A percentile compares a stretch with the other conserved stretches of the same genome.
Evolutionary conservation across 2,797 vertebrate genomes (phyloP).

Genomic region (Cossypha dichroa): DNA sequence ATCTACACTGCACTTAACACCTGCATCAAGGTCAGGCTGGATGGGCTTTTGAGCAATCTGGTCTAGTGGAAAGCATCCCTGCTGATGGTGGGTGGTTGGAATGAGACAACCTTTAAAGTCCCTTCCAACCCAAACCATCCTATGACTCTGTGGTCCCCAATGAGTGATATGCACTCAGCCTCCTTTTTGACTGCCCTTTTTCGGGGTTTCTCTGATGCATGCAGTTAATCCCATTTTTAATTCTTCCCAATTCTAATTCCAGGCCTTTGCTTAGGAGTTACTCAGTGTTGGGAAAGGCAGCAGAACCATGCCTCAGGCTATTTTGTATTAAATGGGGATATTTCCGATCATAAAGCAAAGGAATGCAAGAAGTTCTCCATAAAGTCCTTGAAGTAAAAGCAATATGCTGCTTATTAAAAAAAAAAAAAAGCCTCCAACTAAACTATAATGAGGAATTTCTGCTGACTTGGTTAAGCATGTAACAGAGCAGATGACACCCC

Average conservation of each 20-base stretch:
- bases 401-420: not conserved
- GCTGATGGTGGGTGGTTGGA: accelerated
- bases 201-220: not conserved
- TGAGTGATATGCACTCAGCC: accelerated
- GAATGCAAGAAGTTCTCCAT: conserved; percentile 50
- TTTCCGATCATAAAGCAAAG: conserved; percentile 57
- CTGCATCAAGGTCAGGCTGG: not conserved
- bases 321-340: conserved; percentile 27
- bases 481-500: not conserved
- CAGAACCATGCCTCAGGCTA: conserved; percentile 3
- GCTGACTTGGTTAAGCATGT: not conserved
- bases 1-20: not conserved
- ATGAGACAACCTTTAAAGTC: not conserved
- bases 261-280: not conserved
- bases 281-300: not conserved
- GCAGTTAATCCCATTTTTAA: not conserved
- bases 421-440: not conserved
- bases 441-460: not conserved
- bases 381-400: conserved; percentile 34
- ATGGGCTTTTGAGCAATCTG: not conserved
- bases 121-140: not conserved
- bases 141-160: not conserved
- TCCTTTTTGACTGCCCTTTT: not conserved
- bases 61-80: not conserved
- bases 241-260: conserved; percentile 13